Percentiles rank a stretch among this genome's conserved stretches.
phyloP scores from a whole-genome alignment of 2,113 vertebrate species.

The Ginglymostoma cirratum region DNA sequence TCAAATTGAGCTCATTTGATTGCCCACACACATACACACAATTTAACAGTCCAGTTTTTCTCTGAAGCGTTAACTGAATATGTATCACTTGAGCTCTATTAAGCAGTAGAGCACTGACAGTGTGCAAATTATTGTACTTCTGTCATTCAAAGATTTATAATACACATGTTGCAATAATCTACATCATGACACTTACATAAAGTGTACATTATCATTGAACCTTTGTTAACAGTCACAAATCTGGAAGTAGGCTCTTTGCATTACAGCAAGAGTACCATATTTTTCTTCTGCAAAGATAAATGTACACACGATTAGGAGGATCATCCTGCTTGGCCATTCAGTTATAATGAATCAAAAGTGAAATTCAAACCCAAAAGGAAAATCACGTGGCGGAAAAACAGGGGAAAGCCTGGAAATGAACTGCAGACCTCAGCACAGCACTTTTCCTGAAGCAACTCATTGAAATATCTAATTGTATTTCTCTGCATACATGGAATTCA shows the following conservation, averaged over 20 bases:
- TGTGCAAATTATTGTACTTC: neutral
- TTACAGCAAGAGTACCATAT: conserved; percentile 25
- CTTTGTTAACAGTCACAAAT: conserved; percentile 26
- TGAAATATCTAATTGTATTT: neutral
- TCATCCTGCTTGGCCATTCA: neutral
- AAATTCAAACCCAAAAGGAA: conserved; percentile 54
- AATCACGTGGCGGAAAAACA: conserved; percentile 56
- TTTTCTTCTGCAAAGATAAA: conserved; percentile 36
- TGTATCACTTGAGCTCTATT: neutral
- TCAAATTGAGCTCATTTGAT: neutral
- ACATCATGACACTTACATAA: neutral
- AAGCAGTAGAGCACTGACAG: neutral
- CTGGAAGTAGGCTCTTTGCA: neutral
- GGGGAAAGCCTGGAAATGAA: conserved; percentile 60
- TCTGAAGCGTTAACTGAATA: neutral
- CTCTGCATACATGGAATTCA: neutral
- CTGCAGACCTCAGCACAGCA: conserved; percentile 49
- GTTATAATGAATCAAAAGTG: conserved; percentile 40
- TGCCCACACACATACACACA: neutral
- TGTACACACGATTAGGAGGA: neutral
- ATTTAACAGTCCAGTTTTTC: neutral
- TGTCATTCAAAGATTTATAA: neutral
- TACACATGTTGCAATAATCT: neutral
- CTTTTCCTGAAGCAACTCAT: neutral
- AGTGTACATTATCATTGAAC: neutral